Evolutionary conservation across 2,113 vertebrate species (phyloP).

Genomic region (Petaurus breviceps): DNA sequence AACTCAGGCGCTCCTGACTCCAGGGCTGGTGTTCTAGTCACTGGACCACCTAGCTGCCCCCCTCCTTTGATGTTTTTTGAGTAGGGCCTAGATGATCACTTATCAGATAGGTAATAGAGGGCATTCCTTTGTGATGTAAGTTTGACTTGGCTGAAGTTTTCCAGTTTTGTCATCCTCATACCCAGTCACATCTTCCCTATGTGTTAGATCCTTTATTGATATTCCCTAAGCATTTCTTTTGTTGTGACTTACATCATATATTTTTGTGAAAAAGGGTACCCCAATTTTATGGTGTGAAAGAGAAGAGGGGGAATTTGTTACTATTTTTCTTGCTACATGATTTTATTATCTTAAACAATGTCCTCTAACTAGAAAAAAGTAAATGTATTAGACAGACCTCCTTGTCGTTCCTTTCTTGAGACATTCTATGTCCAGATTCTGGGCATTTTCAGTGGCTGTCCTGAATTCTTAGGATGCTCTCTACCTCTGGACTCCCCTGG

Average conservation of each 20-base stretch:
- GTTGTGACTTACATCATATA: background rate
- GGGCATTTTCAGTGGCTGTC: background rate
- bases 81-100: background rate
- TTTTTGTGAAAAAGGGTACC: background rate
- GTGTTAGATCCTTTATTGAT: background rate
- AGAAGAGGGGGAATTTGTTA: background rate
- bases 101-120: background rate
- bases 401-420: background rate
- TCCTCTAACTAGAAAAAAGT: background rate
- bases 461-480: background rate
- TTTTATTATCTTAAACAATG: background rate
- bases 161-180: background rate
- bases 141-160: background rate
- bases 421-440: background rate
- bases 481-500: background rate
- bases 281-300: background rate
- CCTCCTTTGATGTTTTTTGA: background rate
- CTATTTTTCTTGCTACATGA: background rate
- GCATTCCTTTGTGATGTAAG: background rate
- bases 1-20: no score
- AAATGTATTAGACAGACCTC: background rate
- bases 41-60: no score
- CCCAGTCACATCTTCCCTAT: background rate
- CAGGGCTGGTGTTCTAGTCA: no score
- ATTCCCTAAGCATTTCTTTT: background rate